Percentiles rank a stretch among this genome's conserved stretches.
These are phyloP conservation scores for Cerceris rybyensis DNA, from an alignment of 2,888 invertebrate species.

Conservation along the genomic window DNA sequence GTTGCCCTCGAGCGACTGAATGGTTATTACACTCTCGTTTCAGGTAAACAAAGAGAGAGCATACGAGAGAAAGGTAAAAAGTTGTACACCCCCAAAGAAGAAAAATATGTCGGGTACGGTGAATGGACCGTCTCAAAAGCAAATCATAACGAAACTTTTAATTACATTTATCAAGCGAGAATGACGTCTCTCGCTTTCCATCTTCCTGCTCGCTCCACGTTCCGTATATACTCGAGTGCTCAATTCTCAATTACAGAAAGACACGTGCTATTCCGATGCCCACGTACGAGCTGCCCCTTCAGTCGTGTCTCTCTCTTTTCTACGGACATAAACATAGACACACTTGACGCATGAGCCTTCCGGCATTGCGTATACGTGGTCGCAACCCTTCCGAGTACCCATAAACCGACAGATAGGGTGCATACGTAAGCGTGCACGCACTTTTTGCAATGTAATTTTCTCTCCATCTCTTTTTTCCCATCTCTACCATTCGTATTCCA, in stretches of 20 bases:
- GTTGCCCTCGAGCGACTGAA: constrained; percentile 19
- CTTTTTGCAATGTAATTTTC: no score
- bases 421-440: no score
- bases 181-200: constrained; percentile 31
- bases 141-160: constrained; percentile 51
- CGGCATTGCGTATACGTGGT: not conserved
- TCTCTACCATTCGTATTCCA: no score
- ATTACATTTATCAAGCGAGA: constrained; percentile 49
- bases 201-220: not conserved
- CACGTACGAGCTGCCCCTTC: not conserved
- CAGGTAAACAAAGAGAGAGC: constrained; percentile 1
- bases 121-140: constrained; percentile 27
- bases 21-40: constrained; percentile 43
- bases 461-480: no score
- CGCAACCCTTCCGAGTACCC: not conserved
- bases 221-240: constrained; percentile 4
- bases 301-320: not conserved
- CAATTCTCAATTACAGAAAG: constrained; percentile 23
- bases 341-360: not conserved
- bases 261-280: constrained; percentile 17
- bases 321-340: not conserved
- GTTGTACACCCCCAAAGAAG: not conserved
- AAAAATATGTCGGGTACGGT: not conserved
- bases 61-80: not conserved
- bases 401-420: not conserved